Conservation (phyloP, 2,797 vertebrate genomes). For the Graptemys geographica region DNA sequence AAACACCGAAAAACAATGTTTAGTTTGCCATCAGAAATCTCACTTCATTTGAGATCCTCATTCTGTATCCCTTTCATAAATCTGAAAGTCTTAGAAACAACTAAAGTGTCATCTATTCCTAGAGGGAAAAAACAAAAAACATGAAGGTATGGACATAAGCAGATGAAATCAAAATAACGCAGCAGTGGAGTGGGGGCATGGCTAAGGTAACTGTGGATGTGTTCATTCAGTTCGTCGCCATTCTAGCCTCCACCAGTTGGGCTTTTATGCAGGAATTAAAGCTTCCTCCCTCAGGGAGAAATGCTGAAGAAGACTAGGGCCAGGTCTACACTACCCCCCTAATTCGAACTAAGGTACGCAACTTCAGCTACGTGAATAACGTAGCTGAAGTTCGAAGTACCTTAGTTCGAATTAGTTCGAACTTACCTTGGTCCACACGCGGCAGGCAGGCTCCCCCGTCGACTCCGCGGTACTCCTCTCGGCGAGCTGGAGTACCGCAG, state of each 20-base stretch:
- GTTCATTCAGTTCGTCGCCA: neutral
- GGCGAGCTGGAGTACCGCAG: no score
- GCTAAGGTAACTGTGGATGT: neutral
- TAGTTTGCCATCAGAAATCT: neutral
- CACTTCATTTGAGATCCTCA: neutral
- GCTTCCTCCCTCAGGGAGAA: neutral
- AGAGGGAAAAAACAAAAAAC: neutral
- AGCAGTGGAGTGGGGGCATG: neutral
- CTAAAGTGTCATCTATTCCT: neutral
- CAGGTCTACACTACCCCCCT: no score
- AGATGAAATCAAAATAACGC: neutral
- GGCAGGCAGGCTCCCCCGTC: no score
- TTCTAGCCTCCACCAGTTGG: neutral
- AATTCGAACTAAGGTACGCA: no score
- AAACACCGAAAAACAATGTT: neutral
- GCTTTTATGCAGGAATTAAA: neutral
- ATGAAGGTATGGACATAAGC: neutral
- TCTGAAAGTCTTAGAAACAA: neutral
- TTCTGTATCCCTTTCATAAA: neutral
- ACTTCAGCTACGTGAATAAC: no score
- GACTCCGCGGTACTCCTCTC: no score
- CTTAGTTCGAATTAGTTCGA: no score
- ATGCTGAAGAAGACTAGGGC: neutral
- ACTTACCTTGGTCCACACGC: no score
- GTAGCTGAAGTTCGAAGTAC: no score